phyloP scores from a whole-genome alignment of 2,888 invertebrate species.

The Cosmopolites sordidus region DNA sequence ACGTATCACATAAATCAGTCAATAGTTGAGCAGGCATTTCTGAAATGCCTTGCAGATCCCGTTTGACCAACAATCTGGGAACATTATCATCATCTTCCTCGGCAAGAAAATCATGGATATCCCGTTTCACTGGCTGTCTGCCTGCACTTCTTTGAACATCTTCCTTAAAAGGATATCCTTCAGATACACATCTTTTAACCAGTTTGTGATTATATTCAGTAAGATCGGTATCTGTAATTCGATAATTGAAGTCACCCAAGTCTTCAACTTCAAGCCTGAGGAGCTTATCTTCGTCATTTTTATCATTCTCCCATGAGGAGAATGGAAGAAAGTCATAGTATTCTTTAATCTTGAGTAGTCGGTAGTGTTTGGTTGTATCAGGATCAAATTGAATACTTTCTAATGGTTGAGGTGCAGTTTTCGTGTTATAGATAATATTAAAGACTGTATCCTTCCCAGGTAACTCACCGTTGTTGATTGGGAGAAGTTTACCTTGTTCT shows the following conservation, averaged over 20 bases:
- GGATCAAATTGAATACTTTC: background rate
- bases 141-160: background rate
- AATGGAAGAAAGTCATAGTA: constrained; percentile 23
- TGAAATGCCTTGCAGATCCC: constrained; percentile 16
- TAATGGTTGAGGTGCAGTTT: background rate
- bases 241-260: background rate
- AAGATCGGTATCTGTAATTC: background rate
- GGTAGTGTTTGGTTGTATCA: constrained; percentile 23
- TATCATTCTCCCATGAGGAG: background rate
- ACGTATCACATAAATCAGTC: constrained; percentile 10
- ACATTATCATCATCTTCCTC: background rate
- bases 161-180: background rate
- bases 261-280: constrained; percentile 19
- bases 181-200: background rate
- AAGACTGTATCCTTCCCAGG: background rate
- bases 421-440: background rate
- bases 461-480: background rate
- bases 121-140: constrained; percentile 3
- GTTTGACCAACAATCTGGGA: background rate
- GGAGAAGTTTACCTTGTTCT: background rate
- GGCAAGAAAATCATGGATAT: background rate
- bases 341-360: constrained; percentile 17
- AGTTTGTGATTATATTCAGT: background rate
- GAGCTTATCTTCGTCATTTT: constrained; percentile 6
- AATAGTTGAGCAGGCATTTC: background rate